Percentiles rank a stretch among this genome's conserved stretches.
Conservation (phyloP, 2,888 invertebrate genomes). For the Andricus quercusramuli region DNA sequence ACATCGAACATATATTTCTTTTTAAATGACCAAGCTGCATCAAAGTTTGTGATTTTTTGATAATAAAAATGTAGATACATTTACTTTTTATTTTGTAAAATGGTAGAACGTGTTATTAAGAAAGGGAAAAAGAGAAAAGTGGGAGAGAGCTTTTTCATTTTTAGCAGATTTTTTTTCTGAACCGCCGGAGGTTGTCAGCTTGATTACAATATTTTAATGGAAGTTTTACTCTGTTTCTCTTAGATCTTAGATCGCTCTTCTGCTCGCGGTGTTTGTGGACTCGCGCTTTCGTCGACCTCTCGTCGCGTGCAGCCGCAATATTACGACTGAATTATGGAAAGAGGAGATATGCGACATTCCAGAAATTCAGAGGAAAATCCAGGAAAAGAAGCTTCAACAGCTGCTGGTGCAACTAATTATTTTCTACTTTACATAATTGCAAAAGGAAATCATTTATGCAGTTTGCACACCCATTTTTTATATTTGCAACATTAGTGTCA, state of each 20-base stretch:
- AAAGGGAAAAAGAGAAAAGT: background rate
- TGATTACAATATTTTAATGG: slow-evolving; percentile 50
- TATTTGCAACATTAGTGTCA: background rate
- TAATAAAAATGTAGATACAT: background rate
- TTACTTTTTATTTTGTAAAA: background rate
- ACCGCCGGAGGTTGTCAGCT: slow-evolving; percentile 1
- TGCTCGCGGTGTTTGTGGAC: background rate
- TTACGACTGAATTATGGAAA: background rate
- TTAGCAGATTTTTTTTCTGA: background rate
- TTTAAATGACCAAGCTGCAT: no score
- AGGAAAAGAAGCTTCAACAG: slow-evolving; percentile 1
- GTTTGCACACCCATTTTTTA: background rate
- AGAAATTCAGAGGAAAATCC: background rate
- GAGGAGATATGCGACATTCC: background rate
- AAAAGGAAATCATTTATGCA: background rate
- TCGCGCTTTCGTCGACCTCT: background rate
- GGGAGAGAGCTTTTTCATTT: background rate
- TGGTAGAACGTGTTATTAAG: background rate
- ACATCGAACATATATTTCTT: no score
- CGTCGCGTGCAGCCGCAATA: slow-evolving; percentile 11
- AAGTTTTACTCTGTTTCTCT: slow-evolving; percentile 28
- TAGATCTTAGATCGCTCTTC: slow-evolving; percentile 25
- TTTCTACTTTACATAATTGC: slow-evolving; percentile 21
- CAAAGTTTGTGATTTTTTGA: background rate
- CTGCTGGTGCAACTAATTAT: slow-evolving; percentile 4